phyloP scores from a whole-genome alignment of 2,888 invertebrate genomes.

The Drosophila setosimentum region DNA sequence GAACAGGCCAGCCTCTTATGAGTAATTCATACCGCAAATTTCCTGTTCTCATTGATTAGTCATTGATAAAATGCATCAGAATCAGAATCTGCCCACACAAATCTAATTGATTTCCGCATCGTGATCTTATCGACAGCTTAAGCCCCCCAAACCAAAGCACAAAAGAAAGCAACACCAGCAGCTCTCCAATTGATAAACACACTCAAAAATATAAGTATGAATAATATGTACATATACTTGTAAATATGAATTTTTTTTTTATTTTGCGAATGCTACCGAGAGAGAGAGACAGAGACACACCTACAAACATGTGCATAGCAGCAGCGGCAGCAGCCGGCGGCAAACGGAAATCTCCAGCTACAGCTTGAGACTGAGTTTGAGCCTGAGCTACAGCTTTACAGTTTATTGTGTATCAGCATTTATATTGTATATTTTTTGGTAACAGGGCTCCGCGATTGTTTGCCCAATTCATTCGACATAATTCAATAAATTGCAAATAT shows the following conservation, averaged over 20 bases:
- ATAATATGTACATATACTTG: constrained; percentile 10
- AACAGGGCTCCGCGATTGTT: constrained; percentile 35
- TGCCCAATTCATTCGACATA: constrained; percentile 76
- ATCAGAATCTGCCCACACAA: background rate
- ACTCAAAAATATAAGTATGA: constrained; percentile 38
- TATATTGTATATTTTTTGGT: constrained; percentile 7
- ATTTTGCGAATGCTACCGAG: constrained; percentile 20
- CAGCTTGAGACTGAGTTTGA: background rate
- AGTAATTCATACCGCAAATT: constrained; percentile 18
- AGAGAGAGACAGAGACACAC: constrained; percentile 45
- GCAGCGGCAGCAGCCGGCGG: constrained; percentile 15
- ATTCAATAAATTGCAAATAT: constrained; percentile 61
- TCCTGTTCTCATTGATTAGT: constrained; percentile 38
- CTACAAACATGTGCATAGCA: constrained; percentile 48
- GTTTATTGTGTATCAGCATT: constrained; percentile 33
- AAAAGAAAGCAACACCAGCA: constrained; percentile 69
- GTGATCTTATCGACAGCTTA: constrained; percentile 28
- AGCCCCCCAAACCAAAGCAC: constrained; percentile 24
- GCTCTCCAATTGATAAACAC: constrained; percentile 44
- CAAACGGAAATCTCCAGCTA: constrained; percentile 45
- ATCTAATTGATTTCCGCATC: constrained; percentile 66
- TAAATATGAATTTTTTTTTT: constrained; percentile 12
- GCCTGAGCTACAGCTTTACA: constrained; percentile 12
- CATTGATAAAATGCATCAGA: constrained; percentile 26
- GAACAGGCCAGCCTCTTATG: background rate